Percentiles rank a stretch among this genome's conserved stretches.
Conservation (phyloP, 92 coral and sea anemone species). For the Paragorgia papillata region DNA sequence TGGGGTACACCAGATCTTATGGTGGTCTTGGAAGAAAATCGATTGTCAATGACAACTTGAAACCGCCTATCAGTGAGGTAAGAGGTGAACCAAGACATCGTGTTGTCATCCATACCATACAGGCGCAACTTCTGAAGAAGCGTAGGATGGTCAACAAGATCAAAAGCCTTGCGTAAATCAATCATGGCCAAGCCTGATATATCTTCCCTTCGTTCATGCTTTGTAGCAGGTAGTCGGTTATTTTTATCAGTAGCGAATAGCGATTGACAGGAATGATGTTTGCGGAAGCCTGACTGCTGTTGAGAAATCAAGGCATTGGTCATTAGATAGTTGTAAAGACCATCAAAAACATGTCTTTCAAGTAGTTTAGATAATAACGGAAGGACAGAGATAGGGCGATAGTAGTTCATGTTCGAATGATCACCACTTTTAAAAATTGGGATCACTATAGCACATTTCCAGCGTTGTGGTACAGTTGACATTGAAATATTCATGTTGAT, state of each 20-base stretch:
- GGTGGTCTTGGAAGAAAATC: conserved; percentile 33
- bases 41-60: conserved; percentile 35
- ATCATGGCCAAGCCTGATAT: conserved; percentile 41
- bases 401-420: conserved; percentile 33
- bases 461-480: conserved; percentile 24
- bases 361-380: conserved; percentile 39
- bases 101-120: conserved; percentile 34
- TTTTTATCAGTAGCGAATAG: conserved; percentile 23
- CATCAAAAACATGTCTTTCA: conserved; percentile 43
- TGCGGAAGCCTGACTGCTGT: conserved; percentile 34
- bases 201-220: conserved; percentile 47
- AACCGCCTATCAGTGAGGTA: conserved; percentile 46
- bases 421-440: conserved; percentile 41
- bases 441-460: conserved; percentile 42
- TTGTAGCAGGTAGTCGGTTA: conserved; percentile 36
- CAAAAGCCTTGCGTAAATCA: conserved; percentile 56
- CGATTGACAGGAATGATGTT: conserved; percentile 40
- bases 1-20: conserved; percentile 48
- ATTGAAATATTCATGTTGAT: conserved; percentile 31
- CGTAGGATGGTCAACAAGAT: conserved; percentile 52
- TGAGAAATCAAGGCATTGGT: not conserved
- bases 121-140: conserved; percentile 37
- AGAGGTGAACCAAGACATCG: conserved; percentile 43
- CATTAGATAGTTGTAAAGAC: conserved; percentile 22
- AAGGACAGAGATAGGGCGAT: conserved; percentile 33